Percentiles rank a stretch among this genome's conserved stretches.
Evolutionary conservation across 2,797 vertebrate genomes (phyloP).

Genomic region (Lycodopsis pacificus): DNA sequence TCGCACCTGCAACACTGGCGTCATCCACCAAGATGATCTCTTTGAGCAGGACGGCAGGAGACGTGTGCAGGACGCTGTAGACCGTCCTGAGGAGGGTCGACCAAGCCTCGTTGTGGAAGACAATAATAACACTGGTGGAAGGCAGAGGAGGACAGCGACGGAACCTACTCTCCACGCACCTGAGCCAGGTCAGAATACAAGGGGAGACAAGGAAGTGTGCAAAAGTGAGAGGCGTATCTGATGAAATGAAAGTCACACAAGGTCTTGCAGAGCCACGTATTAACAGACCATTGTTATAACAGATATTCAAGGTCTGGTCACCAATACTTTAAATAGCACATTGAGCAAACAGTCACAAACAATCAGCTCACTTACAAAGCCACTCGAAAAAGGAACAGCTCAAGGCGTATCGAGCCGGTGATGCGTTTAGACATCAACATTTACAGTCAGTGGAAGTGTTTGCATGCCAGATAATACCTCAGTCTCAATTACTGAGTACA

Average conservation of each 20-base stretch:
- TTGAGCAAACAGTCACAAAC: conserved; percentile 15
- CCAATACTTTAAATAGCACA: not conserved
- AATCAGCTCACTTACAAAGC: not conserved
- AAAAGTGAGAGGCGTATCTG: conserved; percentile 16
- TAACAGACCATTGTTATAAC: conserved; percentile 25
- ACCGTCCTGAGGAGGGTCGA: conserved; percentile 94
- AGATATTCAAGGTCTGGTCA: conserved; percentile 13
- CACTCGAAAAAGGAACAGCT: not conserved
- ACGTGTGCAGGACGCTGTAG: conserved; percentile 91
- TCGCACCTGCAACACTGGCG: conserved; percentile 90
- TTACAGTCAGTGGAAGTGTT: not conserved
- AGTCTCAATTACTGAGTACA: not conserved
- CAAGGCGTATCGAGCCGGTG: not conserved
- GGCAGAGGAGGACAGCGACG: conserved; percentile 90
- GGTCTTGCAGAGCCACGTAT: not conserved
- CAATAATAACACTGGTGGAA: conserved; percentile 93
- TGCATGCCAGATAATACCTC: not conserved
- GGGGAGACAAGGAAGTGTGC: not conserved
- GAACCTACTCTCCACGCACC: conserved; percentile 93
- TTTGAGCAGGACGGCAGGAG: conserved; percentile 88
- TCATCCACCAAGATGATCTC: conserved; percentile 96
- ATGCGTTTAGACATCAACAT: not conserved
- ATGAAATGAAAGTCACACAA: conserved; percentile 15
- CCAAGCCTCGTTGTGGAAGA: conserved; percentile 98
- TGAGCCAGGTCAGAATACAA: conserved; percentile 49